Percentiles rank a stretch among this genome's conserved stretches.
phyloP scores from a whole-genome alignment of 2,113 vertebrate genomes.

The Porphyrio hochstetteri region DNA sequence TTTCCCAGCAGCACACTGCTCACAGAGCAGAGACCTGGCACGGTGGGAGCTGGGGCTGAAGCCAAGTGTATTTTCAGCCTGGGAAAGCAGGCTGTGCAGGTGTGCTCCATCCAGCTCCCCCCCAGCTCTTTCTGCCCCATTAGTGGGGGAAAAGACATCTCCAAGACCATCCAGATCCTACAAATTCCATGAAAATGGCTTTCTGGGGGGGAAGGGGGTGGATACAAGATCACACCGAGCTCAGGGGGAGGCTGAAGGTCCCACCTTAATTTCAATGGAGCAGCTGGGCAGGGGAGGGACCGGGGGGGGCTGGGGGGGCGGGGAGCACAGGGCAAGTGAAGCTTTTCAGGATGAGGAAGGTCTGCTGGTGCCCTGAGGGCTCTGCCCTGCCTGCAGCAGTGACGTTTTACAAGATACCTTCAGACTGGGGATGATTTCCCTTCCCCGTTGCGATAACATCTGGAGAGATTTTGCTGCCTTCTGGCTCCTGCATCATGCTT shows the following conservation, averaged over 20 bases:
- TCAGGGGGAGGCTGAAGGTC: neutral
- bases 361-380: neutral
- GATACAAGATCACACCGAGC: neutral
- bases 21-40: neutral
- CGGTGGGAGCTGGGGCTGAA: neutral
- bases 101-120: neutral
- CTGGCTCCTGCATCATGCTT: slow-evolving; percentile 32
- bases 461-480: slow-evolving; percentile 64
- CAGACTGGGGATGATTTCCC: neutral
- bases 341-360: neutral
- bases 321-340: neutral
- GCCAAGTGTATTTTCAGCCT: slow-evolving; percentile 41
- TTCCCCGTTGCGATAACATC: slow-evolving; percentile 31
- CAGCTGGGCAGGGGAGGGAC: neutral
- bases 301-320: fast-evolving
- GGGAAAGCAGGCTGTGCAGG: slow-evolving; percentile 26
- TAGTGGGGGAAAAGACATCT: neutral
- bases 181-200: neutral
- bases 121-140: neutral
- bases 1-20: fast-evolving
- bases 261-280: neutral
- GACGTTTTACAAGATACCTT: neutral
- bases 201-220: neutral
- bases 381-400: neutral
- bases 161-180: neutral